Base-by-base conservation (phyloP, 2,797 vertebrate species). In the Macropodus opercularis region DNA sequence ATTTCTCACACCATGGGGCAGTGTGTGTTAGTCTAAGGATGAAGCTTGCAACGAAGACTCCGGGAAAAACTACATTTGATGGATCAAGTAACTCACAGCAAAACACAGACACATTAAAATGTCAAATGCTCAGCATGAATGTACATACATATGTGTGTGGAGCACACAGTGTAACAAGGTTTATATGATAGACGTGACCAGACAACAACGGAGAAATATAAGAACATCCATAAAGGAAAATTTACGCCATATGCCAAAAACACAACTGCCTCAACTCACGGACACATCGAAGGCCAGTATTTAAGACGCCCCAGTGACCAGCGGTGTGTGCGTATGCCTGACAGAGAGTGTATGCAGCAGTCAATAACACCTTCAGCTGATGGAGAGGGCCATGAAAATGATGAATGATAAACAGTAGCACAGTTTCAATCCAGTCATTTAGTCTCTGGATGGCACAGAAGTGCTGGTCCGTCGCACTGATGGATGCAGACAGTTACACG, bases 1-100 rank as follows among this genome's bases (percentile, higher is more conserved):
- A 7, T 17, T n/a, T 22, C 7, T 21, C 5, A 29, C 92, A 91
- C 66, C 61, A 90, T 92, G 83, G 83, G 90, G 86, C 88, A 86
- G 77, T 86, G 60, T 87, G 41, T 54, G 44, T 27, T 38, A 54
- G 35, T 10, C 3, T 39, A 39, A 6, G 9, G 19, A 18, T 39
- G 3, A 15, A 0, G 36, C 46, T 42, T 18, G 19, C 19, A 12
- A 41, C 40, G 1, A 32, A 23, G 26, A 4, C 35, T 15, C n/a
- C n/a, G n/a, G n/a, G n/a, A n/a, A n/a, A n/a, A 74, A 42, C 14
- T 13, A 11, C 18, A 36, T 11, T 3, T 40, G 47, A 65, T 54
- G 10, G 12, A 41, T 24, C 22, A 6, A n/a, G 29, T 21, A 21
- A 38, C 32, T 61, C 17, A 60, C 19, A 62, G 24, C 17, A 18